Conservation (phyloP, 2,113 vertebrate genomes). For the Melanerpes formicivorus region DNA sequence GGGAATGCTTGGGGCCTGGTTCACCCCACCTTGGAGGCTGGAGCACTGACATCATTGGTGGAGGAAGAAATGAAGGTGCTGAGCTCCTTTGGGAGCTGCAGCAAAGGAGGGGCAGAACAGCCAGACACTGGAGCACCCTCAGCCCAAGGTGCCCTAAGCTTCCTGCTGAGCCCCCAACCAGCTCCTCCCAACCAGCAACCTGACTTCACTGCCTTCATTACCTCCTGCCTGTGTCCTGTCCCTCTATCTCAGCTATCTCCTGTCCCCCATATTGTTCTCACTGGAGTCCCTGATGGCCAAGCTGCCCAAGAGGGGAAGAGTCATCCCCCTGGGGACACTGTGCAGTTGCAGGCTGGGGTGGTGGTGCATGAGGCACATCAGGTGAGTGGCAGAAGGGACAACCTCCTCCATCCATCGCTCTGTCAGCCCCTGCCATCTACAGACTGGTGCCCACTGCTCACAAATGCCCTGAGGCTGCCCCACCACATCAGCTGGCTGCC, state of each 20-base stretch:
- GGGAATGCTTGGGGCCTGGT: fast-evolving
- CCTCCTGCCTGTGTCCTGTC: not conserved
- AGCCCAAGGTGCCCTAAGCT: not conserved
- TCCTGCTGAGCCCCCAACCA: fast-evolving
- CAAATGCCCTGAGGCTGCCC: not conserved
- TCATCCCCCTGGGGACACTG: not conserved
- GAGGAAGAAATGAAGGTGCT: not conserved
- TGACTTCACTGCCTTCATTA: not conserved
- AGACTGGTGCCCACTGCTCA: not conserved
- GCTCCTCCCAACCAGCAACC: not conserved
- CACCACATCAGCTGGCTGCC: not conserved
- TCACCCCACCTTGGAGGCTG: not conserved
- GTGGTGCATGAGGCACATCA: fast-evolving
- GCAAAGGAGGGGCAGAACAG: fast-evolving
- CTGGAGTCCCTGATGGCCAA: not conserved
- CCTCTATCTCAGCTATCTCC: fast-evolving
- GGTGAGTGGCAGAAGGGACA: not conserved
- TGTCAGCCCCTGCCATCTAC: fast-evolving
- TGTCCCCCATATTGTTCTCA: not conserved
- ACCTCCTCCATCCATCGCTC: fast-evolving
- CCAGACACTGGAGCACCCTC: not conserved
- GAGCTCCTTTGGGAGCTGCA: not conserved
- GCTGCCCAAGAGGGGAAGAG: not conserved
- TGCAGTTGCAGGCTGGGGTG: fast-evolving
- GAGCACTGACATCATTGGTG: not conserved